phyloP scores from a whole-genome alignment of 92 coral and sea anemone genomes.

The Diadumene lineata region DNA sequence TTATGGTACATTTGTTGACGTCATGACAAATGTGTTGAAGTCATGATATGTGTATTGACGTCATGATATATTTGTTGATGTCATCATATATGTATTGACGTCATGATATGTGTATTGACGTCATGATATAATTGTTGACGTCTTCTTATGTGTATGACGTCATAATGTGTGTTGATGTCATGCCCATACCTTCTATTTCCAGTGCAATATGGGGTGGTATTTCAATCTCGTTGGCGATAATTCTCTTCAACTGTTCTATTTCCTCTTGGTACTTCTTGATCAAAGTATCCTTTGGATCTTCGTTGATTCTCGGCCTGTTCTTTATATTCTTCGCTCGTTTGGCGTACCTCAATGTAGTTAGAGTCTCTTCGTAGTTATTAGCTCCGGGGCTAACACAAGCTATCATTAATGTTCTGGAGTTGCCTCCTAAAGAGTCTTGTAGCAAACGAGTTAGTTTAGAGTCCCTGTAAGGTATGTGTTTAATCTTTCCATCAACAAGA shows the following conservation, averaged over 20 bases:
- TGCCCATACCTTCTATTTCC: constrained; percentile 54
- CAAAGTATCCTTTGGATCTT: constrained; percentile 76
- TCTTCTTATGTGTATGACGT: background rate
- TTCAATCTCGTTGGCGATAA: constrained; percentile 78
- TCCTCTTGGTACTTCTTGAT: constrained; percentile 79
- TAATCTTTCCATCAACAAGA: constrained; percentile 72
- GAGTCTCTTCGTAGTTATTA: constrained; percentile 77
- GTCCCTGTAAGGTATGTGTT: constrained; percentile 85
- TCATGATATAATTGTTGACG: background rate
- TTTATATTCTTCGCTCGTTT: constrained; percentile 74
- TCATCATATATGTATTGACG: background rate
- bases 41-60: no score
- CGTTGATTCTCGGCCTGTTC: constrained; percentile 77
- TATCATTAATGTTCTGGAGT: constrained; percentile 77
- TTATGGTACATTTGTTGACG: no score
- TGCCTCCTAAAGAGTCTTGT: constrained; percentile 86
- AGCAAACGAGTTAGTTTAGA: constrained; percentile 82
- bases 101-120: background rate
- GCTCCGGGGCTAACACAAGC: constrained; percentile 85
- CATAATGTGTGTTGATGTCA: background rate
- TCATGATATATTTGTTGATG: no score
- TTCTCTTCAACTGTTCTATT: constrained; percentile 65
- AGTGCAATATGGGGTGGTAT: constrained; percentile 54
- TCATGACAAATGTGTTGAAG: no score
- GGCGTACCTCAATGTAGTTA: constrained; percentile 75